Percentiles rank a stretch among this genome's conserved stretches.
Evolutionary conservation across 2,797 vertebrate species (phyloP).

Genomic region (Rhinophrynus dorsalis): DNA sequence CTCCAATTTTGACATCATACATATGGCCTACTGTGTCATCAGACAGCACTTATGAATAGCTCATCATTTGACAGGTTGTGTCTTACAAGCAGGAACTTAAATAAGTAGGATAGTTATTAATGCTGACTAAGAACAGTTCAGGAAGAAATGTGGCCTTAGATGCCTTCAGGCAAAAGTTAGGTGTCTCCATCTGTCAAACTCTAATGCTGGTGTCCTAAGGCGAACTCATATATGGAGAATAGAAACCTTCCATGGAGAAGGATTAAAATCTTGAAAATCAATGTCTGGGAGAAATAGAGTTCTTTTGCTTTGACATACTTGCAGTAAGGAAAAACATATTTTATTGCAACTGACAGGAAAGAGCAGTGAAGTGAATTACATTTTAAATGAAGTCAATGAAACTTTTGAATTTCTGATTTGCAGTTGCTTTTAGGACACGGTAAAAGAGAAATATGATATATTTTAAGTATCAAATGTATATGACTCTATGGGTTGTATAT

Average conservation of each 20-base stretch:
- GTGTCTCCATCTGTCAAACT: conserved; percentile 21
- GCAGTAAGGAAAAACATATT: background rate
- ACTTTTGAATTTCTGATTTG: background rate
- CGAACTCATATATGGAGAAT: background rate
- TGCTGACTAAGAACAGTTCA: conserved; percentile 5
- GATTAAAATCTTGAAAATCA: conserved; percentile 1
- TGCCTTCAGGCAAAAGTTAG: background rate
- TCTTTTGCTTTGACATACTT: background rate
- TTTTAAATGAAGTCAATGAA: background rate
- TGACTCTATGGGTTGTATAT: background rate
- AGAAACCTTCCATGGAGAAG: background rate
- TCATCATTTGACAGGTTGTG: background rate
- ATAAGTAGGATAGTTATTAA: background rate
- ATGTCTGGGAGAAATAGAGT: background rate
- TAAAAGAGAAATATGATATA: too few relatives aligned
- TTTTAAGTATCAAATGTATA: too few relatives aligned
- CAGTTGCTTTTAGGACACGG: background rate
- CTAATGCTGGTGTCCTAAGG: conserved; percentile 14
- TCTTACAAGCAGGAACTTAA: background rate
- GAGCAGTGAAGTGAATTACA: background rate
- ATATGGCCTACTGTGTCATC: too few relatives aligned
- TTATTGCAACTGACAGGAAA: background rate
- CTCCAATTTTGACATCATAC: too few relatives aligned
- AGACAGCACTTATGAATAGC: too few relatives aligned
- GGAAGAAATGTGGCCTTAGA: conserved; percentile 10